Conservation (phyloP, 2,113 vertebrate species). For the Scartelaos histophorus region DNA sequence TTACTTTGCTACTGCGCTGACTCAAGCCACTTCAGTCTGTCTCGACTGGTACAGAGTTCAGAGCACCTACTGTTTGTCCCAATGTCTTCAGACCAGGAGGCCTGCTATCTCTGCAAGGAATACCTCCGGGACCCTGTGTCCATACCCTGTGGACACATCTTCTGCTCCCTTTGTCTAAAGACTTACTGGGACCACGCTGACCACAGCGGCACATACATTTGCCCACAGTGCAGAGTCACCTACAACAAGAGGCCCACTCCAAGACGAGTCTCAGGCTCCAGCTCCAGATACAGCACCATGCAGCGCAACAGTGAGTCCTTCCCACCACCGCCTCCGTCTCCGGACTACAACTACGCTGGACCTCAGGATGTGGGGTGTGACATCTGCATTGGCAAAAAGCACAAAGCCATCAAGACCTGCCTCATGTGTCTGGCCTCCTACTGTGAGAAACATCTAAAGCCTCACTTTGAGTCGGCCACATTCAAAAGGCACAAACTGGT, state of each 20-base stretch:
- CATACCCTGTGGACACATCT: slow-evolving; percentile 78
- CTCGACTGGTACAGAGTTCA: slow-evolving; percentile 1
- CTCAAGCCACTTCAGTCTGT: slow-evolving; percentile 21
- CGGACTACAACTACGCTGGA: slow-evolving; percentile 81
- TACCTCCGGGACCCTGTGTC: slow-evolving; percentile 76
- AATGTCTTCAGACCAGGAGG: slow-evolving; percentile 75
- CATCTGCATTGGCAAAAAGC: slow-evolving; percentile 83
- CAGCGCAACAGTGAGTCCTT: slow-evolving; percentile 52
- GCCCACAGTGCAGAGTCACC: slow-evolving; percentile 75
- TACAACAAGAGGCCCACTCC: slow-evolving; percentile 80
- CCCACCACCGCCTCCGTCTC: slow-evolving; percentile 75
- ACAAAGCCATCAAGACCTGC: slow-evolving; percentile 84
- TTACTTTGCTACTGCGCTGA: slow-evolving; percentile 69
- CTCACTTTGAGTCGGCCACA: slow-evolving; percentile 84
- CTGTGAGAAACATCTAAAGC: slow-evolving; percentile 86
- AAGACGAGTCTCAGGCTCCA: slow-evolving; percentile 62
- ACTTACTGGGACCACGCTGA: slow-evolving; percentile 83
- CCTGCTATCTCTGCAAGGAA: slow-evolving; percentile 80
- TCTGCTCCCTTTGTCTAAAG: slow-evolving; percentile 78
- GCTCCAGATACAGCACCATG: slow-evolving; percentile 54
- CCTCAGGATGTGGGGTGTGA: slow-evolving; percentile 78
- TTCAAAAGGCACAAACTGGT: slow-evolving; percentile 91
- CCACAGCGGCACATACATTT: slow-evolving; percentile 68
- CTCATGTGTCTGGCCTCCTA: slow-evolving; percentile 92
- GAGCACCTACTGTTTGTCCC: neutral